Evolutionary conservation across 2,888 invertebrate genomes (phyloP), one percentile per base, ranked within the genome.

Genomic region (Drosophila nr. fundita): DNA sequence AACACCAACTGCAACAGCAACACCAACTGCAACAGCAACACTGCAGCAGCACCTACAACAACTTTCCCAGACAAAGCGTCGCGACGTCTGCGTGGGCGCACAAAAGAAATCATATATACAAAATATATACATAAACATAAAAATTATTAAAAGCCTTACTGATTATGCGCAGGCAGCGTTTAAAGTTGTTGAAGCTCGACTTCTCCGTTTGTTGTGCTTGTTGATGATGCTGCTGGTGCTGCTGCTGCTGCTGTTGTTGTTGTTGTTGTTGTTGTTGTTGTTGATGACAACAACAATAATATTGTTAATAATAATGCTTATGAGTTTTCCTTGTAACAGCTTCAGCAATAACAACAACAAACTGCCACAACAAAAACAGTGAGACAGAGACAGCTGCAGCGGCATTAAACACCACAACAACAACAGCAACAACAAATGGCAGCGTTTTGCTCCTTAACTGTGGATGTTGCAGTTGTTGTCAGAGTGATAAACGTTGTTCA

Each of bases 281-380:
- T 24, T 24, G 24, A 24, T 77, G 80, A 80, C 88, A 90, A 90
- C 90, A 89, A 90, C 90, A 90, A 90, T 90, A 90, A 87, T 90
- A 87, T 89, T 91, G 85, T 89, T 91, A 91, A 90, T 90, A 89
- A 89, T 91, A 85, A 89, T 89, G 85, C 90, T 89, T 88, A 87
- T 88, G 90, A 89, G 80, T 91, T 89, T 87, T 90, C 82, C 82
- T 76, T 80, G 82, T 77, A 77, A 82, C 80, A 71, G 62, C 75
- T 61, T 38, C 78, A 72, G 36, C 53, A 63, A 61, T 15, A 80
- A 63, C 38, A 58, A 42, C 52, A 64, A 45, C 59, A 60, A 60
- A 52, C 50, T 24, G 18, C 27, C 49, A 61, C 63, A 68, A 60
- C 45, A 62, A 42, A 34, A 45, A 27, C 40, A 61, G 42, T 11